These are phyloP conservation scores for Acanthisitta chloris DNA, from an alignment of 2,113 vertebrate species.

Conservation along the genomic window DNA sequence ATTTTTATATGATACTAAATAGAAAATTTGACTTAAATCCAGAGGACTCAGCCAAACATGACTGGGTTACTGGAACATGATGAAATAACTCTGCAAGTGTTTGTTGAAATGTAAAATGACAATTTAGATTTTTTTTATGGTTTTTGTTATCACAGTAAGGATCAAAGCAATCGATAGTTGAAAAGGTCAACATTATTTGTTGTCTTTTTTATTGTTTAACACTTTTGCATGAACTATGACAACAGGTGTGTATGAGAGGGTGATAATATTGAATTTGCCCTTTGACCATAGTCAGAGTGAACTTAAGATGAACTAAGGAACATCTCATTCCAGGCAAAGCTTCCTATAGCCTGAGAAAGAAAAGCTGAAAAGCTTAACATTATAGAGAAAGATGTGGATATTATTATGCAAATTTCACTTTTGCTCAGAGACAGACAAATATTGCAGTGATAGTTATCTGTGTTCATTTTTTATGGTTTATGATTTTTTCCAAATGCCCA, in stretches of 20 bases:
- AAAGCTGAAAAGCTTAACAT: background rate
- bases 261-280: background rate
- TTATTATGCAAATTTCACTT: slow-evolving; percentile 20
- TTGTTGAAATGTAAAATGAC: background rate
- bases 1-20: slow-evolving; percentile 11
- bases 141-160: background rate
- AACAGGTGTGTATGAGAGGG: background rate
- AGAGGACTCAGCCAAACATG: background rate
- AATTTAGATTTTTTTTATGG: background rate
- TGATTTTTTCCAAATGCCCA: background rate
- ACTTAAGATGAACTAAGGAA: background rate
- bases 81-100: background rate
- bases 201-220: background rate
- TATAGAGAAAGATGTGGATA: background rate
- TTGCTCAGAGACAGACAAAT: background rate
- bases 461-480: background rate
- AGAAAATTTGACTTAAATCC: background rate
- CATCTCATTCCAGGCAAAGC: background rate
- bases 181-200: background rate
- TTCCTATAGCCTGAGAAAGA: background rate
- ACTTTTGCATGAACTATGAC: background rate
- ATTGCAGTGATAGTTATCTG: background rate
- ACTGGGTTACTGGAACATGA: background rate
- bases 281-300: background rate
- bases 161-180: background rate